These are phyloP conservation scores for Rhinolophus sinicus DNA, from an alignment of 2,113 vertebrate genomes.

Conservation along the genomic window DNA sequence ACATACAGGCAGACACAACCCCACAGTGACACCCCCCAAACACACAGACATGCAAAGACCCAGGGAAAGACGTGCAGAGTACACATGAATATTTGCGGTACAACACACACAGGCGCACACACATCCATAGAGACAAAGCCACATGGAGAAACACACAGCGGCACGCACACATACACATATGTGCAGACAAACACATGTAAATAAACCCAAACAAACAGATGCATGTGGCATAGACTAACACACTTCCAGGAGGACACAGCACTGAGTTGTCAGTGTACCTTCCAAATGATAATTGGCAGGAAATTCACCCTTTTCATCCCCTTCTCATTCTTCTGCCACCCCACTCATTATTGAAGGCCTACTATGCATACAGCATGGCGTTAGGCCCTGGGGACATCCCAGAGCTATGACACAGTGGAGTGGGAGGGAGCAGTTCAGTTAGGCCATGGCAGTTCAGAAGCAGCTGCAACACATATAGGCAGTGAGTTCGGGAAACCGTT, in stretches of 20 bases:
- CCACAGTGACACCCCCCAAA: background rate
- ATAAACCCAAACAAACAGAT: background rate
- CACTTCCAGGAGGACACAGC: no score
- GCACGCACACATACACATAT: background rate
- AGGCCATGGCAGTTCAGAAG: background rate
- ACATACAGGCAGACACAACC: background rate
- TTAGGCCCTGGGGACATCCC: background rate
- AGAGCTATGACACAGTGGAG: background rate
- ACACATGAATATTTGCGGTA: background rate
- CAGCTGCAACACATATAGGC: background rate
- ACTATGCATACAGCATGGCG: background rate
- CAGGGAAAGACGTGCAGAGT: background rate
- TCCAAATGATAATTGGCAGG: background rate
- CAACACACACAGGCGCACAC: background rate
- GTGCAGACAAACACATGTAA: background rate
- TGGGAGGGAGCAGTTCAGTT: background rate
- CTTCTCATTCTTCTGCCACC: background rate
- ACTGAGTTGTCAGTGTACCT: rapidly evolving
- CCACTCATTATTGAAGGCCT: background rate
- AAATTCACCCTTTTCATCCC: background rate
- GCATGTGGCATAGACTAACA: background rate
- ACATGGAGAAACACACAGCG: background rate
- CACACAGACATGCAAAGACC: background rate
- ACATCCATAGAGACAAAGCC: background rate
- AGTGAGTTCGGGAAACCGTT: background rate